Evolutionary conservation across 2,888 invertebrate genomes (phyloP), one percentile per base, ranked within the genome.

Genomic region (Sympetrum striolatum): DNA sequence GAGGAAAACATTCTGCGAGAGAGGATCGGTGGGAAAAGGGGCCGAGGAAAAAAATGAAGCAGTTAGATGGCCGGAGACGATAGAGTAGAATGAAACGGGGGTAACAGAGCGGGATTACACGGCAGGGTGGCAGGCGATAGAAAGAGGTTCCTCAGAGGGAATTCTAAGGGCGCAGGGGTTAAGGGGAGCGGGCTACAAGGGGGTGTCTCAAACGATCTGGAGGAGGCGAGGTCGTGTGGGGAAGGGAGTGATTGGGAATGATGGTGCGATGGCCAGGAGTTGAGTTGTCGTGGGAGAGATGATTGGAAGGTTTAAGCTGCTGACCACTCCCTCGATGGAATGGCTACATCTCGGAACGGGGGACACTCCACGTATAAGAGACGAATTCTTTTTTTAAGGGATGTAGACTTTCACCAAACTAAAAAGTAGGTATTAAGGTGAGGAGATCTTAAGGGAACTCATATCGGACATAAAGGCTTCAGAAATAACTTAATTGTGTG

Each of bases 41-140:
- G 60, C n/a, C 5, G 39, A 58, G 60, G 64, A 37, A 64, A 86
- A 86, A 86, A 86, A 31, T 18, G 18, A 12, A 53, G 64, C 25
- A 39, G 86, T 37, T 86, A 64, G 86, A 86, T 86, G 64, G 82
- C 18, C 82, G 58, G 64, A 64, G 86, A 86, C 64, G 86, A 86
- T 86, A 35, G 86, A 64, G 86, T 60, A 37, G 86, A 60, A 86
- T 86, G 86, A 86, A 86, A 86, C 86, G 60, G 86, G 60, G 48
- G 82, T 60, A 82, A 82, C 82, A 58, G 58, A 58, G 58, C 82
- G 58, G 86, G 86, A 86, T 86, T 86, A 86, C 86, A 60, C 35
- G 86, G 31, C 31, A 14, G 31, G 73, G 73, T 60, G 8, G 35
- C 39, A n/a, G 15, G 58, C 35, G 58, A 58, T 35, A 3, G 82